phyloP scores from a whole-genome alignment of 2,888 invertebrate genomes.

The Ariolimax columbianus region DNA sequence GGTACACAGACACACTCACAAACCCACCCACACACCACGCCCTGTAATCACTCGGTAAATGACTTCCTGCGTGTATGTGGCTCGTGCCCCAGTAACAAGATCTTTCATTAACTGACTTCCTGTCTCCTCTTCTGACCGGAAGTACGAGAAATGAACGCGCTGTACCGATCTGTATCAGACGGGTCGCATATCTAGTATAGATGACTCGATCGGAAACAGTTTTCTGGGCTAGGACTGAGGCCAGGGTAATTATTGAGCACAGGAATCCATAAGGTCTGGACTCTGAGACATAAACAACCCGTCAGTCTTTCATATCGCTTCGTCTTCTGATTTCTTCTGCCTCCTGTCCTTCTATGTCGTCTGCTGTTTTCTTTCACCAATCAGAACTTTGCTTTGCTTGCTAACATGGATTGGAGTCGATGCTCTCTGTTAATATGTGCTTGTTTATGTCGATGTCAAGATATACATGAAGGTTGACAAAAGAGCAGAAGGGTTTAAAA shows the following conservation, averaged over 20 bases:
- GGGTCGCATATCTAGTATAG: background rate
- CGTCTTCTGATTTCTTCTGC: background rate
- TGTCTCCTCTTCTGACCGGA: conserved; percentile 17
- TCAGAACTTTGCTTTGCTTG: no score
- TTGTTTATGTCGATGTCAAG: no score
- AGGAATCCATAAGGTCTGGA: background rate
- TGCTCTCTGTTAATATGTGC: no score
- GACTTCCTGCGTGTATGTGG: background rate
- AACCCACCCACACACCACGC: background rate
- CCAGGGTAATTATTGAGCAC: background rate
- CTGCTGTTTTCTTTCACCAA: no score
- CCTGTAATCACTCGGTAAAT: background rate
- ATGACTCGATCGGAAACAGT: background rate
- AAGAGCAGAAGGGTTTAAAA: background rate
- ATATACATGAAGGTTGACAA: background rate
- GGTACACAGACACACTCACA: background rate
- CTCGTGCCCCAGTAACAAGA: background rate
- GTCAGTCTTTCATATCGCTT: background rate
- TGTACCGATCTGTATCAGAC: conserved; percentile 18
- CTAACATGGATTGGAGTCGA: no score
- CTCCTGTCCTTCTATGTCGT: background rate
- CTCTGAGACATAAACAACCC: background rate
- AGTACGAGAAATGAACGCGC: conserved; percentile 11
- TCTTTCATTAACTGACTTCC: conserved; percentile 31
- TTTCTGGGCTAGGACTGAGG: background rate